These are phyloP conservation scores for Limnothrissa miodon DNA, from an alignment of 2,113 vertebrate genomes.

Conservation along the genomic window DNA sequence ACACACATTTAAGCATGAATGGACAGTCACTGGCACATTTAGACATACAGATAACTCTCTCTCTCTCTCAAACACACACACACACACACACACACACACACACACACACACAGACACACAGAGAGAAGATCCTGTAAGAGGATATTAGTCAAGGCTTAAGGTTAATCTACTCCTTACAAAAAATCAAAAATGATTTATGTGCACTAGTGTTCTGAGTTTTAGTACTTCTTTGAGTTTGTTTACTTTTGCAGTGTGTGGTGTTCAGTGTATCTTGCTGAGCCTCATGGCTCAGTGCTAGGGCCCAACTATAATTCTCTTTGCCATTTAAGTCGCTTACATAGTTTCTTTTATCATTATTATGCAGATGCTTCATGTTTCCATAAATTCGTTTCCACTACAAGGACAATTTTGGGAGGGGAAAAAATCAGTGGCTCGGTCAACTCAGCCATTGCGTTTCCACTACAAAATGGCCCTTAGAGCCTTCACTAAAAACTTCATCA, in stretches of 20 bases:
- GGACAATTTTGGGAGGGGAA: no score
- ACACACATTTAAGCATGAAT: conserved; percentile 16
- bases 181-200: background rate
- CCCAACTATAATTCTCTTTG: no score
- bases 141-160: background rate
- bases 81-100: conserved; percentile 42
- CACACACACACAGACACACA: conserved; percentile 33
- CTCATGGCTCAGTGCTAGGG: no score
- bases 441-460: no score
- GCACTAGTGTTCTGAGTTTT: background rate
- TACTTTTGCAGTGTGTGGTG: background rate
- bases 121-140: conserved; percentile 22
- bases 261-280: background rate
- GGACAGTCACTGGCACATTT: background rate
- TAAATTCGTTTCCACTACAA: no score
- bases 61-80: conserved; percentile 35
- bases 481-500: no score
- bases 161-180: background rate
- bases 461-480: no score
- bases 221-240: background rate
- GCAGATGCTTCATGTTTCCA: no score
- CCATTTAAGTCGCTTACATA: no score
- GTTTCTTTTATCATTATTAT: no score
- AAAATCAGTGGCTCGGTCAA: no score
- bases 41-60: background rate